Evolutionary conservation across 2,888 invertebrate genomes (phyloP).

Genomic region (Microplitis manilae): DNA sequence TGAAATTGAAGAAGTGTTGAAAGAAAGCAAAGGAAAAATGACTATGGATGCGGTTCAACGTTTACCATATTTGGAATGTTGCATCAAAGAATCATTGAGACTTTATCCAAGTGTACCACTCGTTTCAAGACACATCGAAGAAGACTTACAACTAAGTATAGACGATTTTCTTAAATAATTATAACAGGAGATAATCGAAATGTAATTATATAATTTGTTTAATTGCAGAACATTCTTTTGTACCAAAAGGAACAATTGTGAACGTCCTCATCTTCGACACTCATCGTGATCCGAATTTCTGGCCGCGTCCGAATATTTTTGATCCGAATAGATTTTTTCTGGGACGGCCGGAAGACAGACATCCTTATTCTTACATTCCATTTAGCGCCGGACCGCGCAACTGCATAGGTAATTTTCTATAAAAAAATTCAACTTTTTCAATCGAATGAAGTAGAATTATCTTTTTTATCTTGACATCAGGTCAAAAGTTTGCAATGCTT

Average conservation of each 20-base stretch:
- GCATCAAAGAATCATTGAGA: neutral
- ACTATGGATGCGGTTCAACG: slow-evolving; percentile 75
- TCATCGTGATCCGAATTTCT: slow-evolving; percentile 78
- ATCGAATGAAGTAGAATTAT: neutral
- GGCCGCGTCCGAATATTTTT: slow-evolving; percentile 78
- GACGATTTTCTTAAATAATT: neutral
- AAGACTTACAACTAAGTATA: neutral
- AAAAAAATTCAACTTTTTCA: neutral
- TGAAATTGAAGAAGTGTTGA: slow-evolving; percentile 67
- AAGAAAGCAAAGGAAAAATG: slow-evolving; percentile 73
- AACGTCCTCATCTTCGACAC: slow-evolving; percentile 77
- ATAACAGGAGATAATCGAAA: neutral
- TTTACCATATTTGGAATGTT: neutral
- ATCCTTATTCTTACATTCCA: slow-evolving; percentile 79
- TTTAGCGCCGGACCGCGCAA: slow-evolving; percentile 81
- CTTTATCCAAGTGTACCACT: neutral
- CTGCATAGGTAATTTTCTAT: slow-evolving; percentile 74
- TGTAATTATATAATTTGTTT: neutral
- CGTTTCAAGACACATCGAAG: neutral
- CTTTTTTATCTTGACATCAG: slow-evolving; percentile 29
- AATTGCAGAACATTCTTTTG: slow-evolving; percentile 70
- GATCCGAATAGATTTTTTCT: slow-evolving; percentile 80
- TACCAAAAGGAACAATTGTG: slow-evolving; percentile 74
- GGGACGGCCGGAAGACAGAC: slow-evolving; percentile 71
- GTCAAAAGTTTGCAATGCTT: slow-evolving; percentile 60